Conservation (phyloP, 2,113 vertebrate species). For the Ovis aries region DNA sequence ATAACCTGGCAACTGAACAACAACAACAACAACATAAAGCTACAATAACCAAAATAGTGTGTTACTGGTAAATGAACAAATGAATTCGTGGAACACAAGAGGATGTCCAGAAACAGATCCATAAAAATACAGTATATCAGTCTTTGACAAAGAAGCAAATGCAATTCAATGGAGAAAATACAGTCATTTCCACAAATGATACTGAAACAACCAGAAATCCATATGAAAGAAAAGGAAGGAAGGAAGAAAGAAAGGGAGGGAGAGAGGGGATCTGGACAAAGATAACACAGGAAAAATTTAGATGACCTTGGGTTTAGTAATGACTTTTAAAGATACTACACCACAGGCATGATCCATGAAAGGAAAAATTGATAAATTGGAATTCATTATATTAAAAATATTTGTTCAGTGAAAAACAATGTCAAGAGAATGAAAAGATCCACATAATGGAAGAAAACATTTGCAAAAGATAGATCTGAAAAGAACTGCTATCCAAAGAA, state of each 20-base stretch:
- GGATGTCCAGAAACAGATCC: background rate
- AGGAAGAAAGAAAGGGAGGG: background rate
- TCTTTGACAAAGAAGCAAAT: conserved; percentile 10
- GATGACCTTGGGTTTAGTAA: background rate
- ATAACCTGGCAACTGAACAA: background rate
- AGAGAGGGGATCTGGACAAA: background rate
- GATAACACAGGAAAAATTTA: conserved; percentile 10
- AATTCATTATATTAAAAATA: conserved; percentile 27
- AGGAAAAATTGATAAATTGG: background rate
- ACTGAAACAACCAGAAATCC: background rate
- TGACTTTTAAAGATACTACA: background rate
- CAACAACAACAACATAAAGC: background rate
- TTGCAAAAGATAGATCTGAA: background rate
- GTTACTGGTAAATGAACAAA: background rate
- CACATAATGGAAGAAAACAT: background rate
- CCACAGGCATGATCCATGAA: background rate
- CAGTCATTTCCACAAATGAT: background rate
- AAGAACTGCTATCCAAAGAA: background rate
- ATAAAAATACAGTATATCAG: background rate
- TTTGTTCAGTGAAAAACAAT: background rate
- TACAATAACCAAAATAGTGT: background rate
- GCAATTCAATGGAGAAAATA: background rate
- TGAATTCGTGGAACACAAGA: background rate
- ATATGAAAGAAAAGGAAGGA: background rate
- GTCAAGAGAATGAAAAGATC: background rate